Evolutionary conservation across 1,140 invertebrate species (phyloP).

Genomic region (Habropoda laboriosa): DNA sequence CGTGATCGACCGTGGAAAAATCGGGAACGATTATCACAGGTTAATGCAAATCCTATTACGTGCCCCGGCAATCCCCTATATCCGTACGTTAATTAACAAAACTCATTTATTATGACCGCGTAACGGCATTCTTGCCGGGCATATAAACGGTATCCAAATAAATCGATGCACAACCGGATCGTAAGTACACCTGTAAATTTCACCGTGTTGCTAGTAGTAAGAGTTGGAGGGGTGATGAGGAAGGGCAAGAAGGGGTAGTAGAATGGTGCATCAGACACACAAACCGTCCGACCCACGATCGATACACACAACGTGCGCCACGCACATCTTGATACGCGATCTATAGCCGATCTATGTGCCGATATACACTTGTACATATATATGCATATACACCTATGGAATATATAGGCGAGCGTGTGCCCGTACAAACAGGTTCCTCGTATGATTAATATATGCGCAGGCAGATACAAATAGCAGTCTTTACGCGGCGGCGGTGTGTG

Average conservation of each 20-base stretch:
- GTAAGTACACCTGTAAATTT: conserved; percentile 13
- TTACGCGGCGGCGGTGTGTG: background rate
- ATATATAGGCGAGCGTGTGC: no score
- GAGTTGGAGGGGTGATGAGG: no score
- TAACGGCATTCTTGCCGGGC: background rate
- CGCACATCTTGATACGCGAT: background rate
- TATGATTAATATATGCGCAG: conserved; percentile 46
- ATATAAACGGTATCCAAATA: background rate
- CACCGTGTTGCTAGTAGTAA: no score
- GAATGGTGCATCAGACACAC: background rate
- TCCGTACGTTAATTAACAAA: conserved; percentile 14
- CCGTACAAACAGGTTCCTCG: background rate
- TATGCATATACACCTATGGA: no score
- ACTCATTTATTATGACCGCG: conserved; percentile 7
- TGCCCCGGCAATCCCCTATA: background rate
- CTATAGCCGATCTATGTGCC: background rate
- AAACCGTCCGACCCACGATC: background rate
- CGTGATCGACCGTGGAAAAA: background rate
- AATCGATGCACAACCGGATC: background rate
- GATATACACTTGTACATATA: background rate
- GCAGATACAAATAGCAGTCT: conserved; percentile 33
- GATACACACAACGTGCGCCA: background rate
- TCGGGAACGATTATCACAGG: background rate
- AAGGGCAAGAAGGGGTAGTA: background rate
- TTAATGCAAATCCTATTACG: conserved; percentile 2